Evolutionary conservation across 2,888 invertebrate species (phyloP).

Genomic region (Lomographa bimaculata): DNA sequence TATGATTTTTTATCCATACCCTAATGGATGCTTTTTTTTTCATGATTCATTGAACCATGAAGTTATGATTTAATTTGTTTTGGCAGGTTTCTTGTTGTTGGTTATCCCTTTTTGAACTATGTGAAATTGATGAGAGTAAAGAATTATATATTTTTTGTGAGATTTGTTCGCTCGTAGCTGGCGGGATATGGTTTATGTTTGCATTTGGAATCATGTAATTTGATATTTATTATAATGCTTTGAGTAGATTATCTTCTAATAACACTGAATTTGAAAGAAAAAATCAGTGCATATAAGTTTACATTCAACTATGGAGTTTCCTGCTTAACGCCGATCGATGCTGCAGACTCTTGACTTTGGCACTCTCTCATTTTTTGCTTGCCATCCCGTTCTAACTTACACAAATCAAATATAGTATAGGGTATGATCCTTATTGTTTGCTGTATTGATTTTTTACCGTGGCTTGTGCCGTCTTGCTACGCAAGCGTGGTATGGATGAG

Average conservation of each 20-base stretch:
- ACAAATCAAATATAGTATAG: slow-evolving; percentile 57
- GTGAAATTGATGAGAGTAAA: slow-evolving; percentile 28
- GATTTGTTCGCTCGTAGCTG: slow-evolving; percentile 22
- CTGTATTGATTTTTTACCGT: slow-evolving; percentile 74
- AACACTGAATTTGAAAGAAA: slow-evolving; percentile 25
- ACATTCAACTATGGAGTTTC: slow-evolving; percentile 38
- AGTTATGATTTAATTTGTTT: slow-evolving; percentile 82
- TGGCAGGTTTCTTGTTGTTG: slow-evolving; percentile 74
- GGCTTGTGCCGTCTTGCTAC: slow-evolving; percentile 48
- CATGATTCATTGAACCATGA: slow-evolving; percentile 67
- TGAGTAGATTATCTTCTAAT: slow-evolving; percentile 45
- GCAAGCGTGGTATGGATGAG: slow-evolving; percentile 36
- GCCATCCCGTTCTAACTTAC: slow-evolving; percentile 64
- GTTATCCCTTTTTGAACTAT: slow-evolving; percentile 44
- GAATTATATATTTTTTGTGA: slow-evolving; percentile 29
- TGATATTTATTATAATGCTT: slow-evolving; percentile 48
- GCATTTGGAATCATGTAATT: slow-evolving; percentile 48
- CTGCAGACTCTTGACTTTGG: slow-evolving; percentile 76
- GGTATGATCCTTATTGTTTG: slow-evolving; percentile 71
- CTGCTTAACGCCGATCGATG: slow-evolving; percentile 69
- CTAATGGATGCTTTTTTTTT: slow-evolving; percentile 48
- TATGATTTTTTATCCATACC: slow-evolving; percentile 58
- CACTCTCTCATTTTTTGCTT: slow-evolving; percentile 61
- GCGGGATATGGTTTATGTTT: slow-evolving; percentile 22
- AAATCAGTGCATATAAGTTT: slow-evolving; percentile 32